phyloP scores from a whole-genome alignment of 1,140 invertebrate species.

The Bombus pyrosoma region DNA sequence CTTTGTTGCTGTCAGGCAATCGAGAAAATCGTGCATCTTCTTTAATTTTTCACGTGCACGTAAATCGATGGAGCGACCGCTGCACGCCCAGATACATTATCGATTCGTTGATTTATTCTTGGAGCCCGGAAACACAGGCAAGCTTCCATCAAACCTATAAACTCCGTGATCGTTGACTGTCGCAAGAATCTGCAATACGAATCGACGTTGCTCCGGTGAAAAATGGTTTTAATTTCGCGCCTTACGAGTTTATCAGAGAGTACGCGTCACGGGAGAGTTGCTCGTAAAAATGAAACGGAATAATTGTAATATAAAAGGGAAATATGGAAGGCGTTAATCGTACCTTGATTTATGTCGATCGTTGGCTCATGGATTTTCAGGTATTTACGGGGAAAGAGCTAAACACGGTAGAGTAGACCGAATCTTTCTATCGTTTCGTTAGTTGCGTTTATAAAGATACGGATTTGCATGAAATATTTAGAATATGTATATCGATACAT shows the following conservation, averaged over 20 bases:
- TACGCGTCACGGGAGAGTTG: no score
- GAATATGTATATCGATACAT: no score
- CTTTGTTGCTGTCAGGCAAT: not conserved
- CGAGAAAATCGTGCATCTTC: slow-evolving; percentile 25
- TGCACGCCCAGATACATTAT: slow-evolving; percentile 33
- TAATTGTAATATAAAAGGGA: no score
- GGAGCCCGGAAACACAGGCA: slow-evolving; percentile 13
- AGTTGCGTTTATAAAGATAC: no score
- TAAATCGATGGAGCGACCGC: slow-evolving; percentile 36
- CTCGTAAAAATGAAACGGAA: no score
- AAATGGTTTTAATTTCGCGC: not conserved
- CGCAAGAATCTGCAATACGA: no score
- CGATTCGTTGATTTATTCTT: slow-evolving; percentile 39
- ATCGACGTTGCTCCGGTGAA: not conserved
- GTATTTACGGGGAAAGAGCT: rapidly evolving
- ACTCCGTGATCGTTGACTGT: no score
- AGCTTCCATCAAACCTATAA: slow-evolving; percentile 17
- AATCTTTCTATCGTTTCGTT: no score
- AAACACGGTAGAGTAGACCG: no score
- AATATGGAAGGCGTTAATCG: no score
- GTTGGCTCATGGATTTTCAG: no score
- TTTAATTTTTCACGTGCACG: slow-evolving; percentile 43
- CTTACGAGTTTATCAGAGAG: not conserved
- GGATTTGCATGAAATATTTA: no score
- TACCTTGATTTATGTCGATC: rapidly evolving